A percentile compares a stretch with the other conserved stretches of the same genome.
Conservation (phyloP, 2,797 vertebrate genomes). For the Chanos chanos region DNA sequence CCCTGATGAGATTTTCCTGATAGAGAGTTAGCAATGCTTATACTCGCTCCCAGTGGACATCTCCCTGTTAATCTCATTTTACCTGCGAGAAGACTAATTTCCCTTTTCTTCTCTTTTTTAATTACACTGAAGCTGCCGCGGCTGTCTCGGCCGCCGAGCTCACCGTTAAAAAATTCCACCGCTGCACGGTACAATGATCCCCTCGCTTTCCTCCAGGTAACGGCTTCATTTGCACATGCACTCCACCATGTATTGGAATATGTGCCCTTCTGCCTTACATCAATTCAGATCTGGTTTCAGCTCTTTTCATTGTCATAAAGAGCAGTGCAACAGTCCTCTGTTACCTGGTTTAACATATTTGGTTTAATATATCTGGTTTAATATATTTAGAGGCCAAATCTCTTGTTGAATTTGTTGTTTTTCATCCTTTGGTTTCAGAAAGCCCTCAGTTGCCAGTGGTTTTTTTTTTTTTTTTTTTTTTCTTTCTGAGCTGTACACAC, state of each 20-base stretch:
- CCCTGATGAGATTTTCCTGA: slow-evolving; percentile 43
- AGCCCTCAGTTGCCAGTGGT: too few species aligned
- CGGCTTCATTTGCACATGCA: slow-evolving; percentile 24
- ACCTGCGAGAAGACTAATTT: slow-evolving; percentile 40
- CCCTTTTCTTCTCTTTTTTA: slow-evolving; percentile 14
- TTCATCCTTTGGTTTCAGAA: too few species aligned
- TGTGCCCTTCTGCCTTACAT: not conserved
- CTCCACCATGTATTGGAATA: not conserved
- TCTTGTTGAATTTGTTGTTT: too few species aligned
- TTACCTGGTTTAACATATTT: too few species aligned
- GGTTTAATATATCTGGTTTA: too few species aligned
- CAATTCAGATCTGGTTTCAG: slow-evolving; percentile 1
- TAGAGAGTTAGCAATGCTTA: slow-evolving; percentile 41
- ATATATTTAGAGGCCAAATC: too few species aligned
- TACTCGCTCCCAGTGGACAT: slow-evolving; percentile 37
- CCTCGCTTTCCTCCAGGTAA: slow-evolving; percentile 22
- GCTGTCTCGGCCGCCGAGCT: slow-evolving; percentile 1
- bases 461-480: too few species aligned
- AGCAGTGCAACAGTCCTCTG: too few species aligned
- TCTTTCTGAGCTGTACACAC: too few species aligned
- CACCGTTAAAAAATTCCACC: slow-evolving; percentile 18
- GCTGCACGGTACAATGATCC: slow-evolving; percentile 4
- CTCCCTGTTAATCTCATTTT: slow-evolving; percentile 46
- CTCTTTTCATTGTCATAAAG: not conserved
- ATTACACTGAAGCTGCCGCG: slow-evolving; percentile 22